phyloP scores from a whole-genome alignment of 2,797 vertebrate genomes.

The Coluber constrictor region DNA sequence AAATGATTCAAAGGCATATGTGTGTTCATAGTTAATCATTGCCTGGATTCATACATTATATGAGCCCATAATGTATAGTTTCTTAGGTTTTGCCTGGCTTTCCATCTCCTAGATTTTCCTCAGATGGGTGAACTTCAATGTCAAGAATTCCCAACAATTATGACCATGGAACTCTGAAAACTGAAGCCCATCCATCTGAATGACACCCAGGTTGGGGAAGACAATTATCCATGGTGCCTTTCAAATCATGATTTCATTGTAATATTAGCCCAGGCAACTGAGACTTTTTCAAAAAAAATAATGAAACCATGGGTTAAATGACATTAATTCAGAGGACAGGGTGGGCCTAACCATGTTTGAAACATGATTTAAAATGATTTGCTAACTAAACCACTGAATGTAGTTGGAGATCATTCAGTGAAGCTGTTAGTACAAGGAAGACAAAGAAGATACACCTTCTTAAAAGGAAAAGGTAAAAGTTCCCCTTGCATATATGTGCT shows the following conservation, averaged over 20 bases:
- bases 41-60: background rate
- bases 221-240: background rate
- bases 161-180: background rate
- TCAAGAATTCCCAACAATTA: background rate
- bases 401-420: background rate
- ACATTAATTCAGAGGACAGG: background rate
- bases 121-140: background rate
- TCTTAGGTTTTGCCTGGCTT: background rate
- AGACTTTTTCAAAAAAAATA: background rate
- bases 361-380: background rate
- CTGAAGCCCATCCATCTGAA: background rate
- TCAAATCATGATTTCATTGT: background rate
- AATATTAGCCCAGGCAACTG: background rate
- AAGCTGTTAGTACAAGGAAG: background rate
- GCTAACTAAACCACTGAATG: background rate
- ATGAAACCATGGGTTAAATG: background rate
- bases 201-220: background rate
- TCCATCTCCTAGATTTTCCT: background rate
- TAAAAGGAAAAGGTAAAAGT: too few relatives aligned
- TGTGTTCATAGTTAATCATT: background rate
- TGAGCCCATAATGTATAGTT: background rate
- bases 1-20: background rate
- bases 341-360: background rate
- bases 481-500: too few relatives aligned
- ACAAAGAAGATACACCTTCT: background rate